Conservation (phyloP, 2,113 vertebrate species). For the Tupaia tana region DNA sequence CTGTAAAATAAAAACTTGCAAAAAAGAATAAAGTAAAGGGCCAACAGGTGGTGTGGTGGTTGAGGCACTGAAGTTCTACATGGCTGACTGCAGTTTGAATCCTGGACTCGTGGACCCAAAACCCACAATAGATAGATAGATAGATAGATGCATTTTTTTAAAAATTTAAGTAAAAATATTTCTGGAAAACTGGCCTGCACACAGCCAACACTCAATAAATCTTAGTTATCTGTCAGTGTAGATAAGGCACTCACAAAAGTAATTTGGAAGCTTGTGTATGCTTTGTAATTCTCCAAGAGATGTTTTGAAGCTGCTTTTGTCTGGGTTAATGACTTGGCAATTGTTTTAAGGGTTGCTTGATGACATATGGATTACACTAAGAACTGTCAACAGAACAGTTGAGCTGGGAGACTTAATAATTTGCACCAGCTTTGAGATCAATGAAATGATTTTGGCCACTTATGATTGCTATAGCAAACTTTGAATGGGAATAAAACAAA, state of each 20-base stretch:
- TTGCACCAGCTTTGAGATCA: neutral
- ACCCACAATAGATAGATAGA: too few relatives aligned
- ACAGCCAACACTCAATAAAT: neutral
- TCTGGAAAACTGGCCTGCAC: constrained; percentile 36
- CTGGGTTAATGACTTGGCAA: neutral
- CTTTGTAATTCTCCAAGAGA: neutral
- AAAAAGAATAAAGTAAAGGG: too few relatives aligned
- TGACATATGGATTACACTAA: neutral
- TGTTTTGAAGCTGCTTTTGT: constrained; percentile 26
- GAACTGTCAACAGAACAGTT: neutral
- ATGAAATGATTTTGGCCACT: constrained; percentile 27
- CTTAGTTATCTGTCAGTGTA: neutral
- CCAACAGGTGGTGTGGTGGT: too few relatives aligned
- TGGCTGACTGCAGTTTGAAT: too few relatives aligned
- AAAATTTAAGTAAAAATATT: constrained; percentile 9
- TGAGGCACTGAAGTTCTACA: too few relatives aligned
- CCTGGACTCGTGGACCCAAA: too few relatives aligned
- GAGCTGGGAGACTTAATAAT: constrained; percentile 22
- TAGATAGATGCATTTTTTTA: too few relatives aligned
- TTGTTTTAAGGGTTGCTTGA: constrained; percentile 10
- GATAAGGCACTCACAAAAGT: constrained; percentile 10
- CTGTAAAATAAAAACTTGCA: neutral
- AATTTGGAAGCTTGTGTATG: neutral
- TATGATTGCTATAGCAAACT: neutral
- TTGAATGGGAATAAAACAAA: neutral